Base-by-base conservation (phyloP, 1,140 invertebrate species). In the Triops longicaudatus region DNA sequence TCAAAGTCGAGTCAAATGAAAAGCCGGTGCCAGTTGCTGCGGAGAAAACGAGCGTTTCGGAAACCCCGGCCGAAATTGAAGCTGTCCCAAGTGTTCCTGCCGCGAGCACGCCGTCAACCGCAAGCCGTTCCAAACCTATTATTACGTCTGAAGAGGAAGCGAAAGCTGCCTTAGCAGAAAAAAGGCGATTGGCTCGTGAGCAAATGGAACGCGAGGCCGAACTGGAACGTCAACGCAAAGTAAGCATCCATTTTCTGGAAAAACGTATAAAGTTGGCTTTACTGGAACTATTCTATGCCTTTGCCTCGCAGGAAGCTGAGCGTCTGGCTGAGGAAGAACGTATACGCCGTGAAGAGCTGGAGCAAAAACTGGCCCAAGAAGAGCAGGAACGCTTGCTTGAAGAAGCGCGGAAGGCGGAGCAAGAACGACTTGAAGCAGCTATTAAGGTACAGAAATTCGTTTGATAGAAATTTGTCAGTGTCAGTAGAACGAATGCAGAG, bases 121-220 rank as follows among this genome's bases (percentile, higher is more conserved):
- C 50, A 63, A 63, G 50, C 17, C 50, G 50, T 14, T 63, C 88
- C 1, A 91, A 90, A 78, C 86, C 85, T 17, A 86, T 89, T 78
- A 94, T 95, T 79, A 92, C 91, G 9, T 94, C 93, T 1, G 93
- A 95, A 85, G 93, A 93, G 84, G 90, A 95, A 86, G 93, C 93
- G 22, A 95, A 94, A 85, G 93, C 93, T 31, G 93, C 93, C 42
- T 84, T 96, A 63, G 93, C 94, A 6, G 94, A 95, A 86, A 88
- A 93, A 80, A 86, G 94, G 81, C 86, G 92, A 79, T 85, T 93
- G 72, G 93, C 93, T 37, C 84, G 93, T 44, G 93, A 95, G 85
- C 92, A 95, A 84, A 91, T 92, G 72, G 93, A 95, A 87, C 84
- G 91, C 78, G 91, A 94, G 86, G 92, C 92, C 14, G 93, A 95